phyloP scores from a whole-genome alignment of 53 echinoderm and acorn worm species.

The Zoroaster sp. region DNA sequence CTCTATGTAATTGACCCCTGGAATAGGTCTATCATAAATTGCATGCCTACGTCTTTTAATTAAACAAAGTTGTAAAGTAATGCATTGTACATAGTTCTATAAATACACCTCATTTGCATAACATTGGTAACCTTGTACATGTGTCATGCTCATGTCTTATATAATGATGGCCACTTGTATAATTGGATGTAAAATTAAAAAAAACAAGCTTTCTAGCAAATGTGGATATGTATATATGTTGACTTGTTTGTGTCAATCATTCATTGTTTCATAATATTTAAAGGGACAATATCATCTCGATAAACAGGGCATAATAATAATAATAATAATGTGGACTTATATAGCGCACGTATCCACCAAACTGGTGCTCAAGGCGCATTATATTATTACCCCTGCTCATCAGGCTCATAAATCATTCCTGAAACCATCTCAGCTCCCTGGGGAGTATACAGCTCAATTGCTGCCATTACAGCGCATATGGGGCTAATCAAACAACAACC shows the following conservation, averaged over 20 bases:
- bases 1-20: neutral
- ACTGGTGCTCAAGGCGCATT: no score
- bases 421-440: no score
- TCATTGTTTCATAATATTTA: no score
- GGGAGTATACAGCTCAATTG: no score
- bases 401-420: no score
- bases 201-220: conserved; percentile 51
- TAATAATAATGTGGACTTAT: no score
- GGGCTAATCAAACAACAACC: no score
- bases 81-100: conserved; percentile 48
- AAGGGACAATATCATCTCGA: no score
- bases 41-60: conserved; percentile 50
- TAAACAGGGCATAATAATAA: no score
- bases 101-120: conserved; percentile 49
- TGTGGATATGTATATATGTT: conserved; percentile 3
- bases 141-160: conserved; percentile 33
- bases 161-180: conserved; percentile 26
- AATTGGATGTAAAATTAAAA: conserved; percentile 49
- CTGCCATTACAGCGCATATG: no score
- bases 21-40: neutral
- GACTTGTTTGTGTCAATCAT: neutral
- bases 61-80: conserved; percentile 18
- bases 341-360: no score
- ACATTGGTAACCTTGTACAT: conserved; percentile 39
- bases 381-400: no score